Conservation (phyloP, 2,888 invertebrate genomes). For the Tenthredo notha region DNA sequence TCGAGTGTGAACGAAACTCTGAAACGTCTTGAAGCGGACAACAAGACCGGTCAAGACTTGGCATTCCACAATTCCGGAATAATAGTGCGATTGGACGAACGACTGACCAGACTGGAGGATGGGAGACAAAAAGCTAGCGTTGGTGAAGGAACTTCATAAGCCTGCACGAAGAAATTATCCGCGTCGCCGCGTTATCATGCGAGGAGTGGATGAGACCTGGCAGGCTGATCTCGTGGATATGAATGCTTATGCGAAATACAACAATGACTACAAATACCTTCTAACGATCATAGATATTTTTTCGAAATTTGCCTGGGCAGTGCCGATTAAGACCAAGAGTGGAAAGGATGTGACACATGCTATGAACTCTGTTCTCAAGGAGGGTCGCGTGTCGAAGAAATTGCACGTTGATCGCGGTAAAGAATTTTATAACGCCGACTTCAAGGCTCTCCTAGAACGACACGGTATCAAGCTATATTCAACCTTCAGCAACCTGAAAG, state of each 20-base stretch:
- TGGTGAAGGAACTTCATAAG: no score
- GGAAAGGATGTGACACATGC: conserved; percentile 50
- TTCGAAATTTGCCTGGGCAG: conserved; percentile 72
- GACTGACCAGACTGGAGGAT: no score
- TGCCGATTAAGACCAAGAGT: conserved; percentile 64
- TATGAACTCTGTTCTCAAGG: not conserved
- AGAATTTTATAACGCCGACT: conserved; percentile 62
- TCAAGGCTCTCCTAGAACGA: conserved; percentile 53
- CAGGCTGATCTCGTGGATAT: no score
- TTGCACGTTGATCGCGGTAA: conserved; percentile 62
- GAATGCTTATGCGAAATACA: conserved; percentile 59
- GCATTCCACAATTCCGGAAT: no score
- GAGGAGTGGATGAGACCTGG: no score
- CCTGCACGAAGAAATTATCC: no score
- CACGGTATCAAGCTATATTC: conserved; percentile 58
- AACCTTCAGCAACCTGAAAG: conserved; percentile 64
- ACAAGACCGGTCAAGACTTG: no score
- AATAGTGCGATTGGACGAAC: no score
- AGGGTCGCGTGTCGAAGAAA: conserved; percentile 50
- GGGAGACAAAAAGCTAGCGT: no score
- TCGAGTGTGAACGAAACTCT: no score
- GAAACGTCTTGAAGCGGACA: no score
- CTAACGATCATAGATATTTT: conserved; percentile 71
- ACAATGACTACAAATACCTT: conserved; percentile 68
- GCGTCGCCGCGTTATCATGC: no score